These are phyloP conservation scores for Phaetusa simplex DNA, from an alignment of 2,113 vertebrate species.

Conservation along the genomic window DNA sequence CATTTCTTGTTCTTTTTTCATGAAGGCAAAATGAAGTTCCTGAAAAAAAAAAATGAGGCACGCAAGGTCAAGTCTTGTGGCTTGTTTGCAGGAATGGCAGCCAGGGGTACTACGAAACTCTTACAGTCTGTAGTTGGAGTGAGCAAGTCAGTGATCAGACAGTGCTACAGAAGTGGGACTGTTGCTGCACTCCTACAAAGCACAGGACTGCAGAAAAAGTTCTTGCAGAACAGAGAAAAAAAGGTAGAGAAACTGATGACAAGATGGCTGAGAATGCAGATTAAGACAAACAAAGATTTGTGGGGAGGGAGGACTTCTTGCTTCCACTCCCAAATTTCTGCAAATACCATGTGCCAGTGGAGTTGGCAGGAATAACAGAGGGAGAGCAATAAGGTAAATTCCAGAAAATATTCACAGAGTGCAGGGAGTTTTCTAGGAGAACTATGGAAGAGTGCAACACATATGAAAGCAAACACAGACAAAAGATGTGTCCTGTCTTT, in stretches of 20 bases:
- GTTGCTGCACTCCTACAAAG: not conserved
- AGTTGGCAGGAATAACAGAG: not conserved
- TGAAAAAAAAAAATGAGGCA: not conserved
- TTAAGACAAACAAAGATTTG: not conserved
- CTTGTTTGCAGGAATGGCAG: not conserved
- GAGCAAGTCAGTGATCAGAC: not conserved
- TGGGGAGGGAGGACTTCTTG: not conserved
- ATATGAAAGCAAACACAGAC: not conserved
- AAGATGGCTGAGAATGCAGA: not conserved
- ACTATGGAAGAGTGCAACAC: not conserved
- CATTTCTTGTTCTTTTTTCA: not conserved
- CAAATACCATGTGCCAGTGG: not conserved
- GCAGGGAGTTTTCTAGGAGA: not conserved
- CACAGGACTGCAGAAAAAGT: not conserved
- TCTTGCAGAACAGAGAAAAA: not conserved
- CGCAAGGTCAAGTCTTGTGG: accelerated
- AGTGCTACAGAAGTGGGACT: not conserved
- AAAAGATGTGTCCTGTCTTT: not conserved
- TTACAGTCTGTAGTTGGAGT: not conserved
- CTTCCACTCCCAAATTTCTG: not conserved
- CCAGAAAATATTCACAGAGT: not conserved
- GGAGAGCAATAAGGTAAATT: not conserved
- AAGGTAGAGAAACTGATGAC: not conserved
- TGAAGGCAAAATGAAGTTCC: not conserved
- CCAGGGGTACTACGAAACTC: not conserved